A percentile compares a stretch with the other conserved stretches of the same genome.
phyloP scores from a whole-genome alignment of 2,113 vertebrate genomes.

The Crotalus horridus region DNA sequence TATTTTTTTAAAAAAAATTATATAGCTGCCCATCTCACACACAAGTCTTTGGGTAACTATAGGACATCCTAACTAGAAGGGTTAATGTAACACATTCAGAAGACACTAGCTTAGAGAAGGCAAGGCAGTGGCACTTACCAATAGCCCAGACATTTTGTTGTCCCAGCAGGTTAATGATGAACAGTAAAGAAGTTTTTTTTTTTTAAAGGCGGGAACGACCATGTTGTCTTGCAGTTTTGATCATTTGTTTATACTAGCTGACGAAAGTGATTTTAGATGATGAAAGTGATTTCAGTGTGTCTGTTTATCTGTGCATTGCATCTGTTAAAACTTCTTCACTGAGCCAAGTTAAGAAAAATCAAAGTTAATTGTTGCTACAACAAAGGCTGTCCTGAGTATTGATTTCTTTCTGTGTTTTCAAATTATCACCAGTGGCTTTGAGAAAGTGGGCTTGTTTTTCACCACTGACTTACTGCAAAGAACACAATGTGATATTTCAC shows the following conservation, averaged over 20 bases:
- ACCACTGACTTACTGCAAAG: conserved; percentile 39
- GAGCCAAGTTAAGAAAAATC: conserved; percentile 27
- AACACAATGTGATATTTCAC: conserved; percentile 29
- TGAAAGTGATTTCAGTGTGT: not conserved
- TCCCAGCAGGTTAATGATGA: not conserved
- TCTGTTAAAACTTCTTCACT: not conserved
- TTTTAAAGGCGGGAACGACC: not conserved
- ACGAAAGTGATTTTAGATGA: not conserved
- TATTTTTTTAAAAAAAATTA: not conserved
- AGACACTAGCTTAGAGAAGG: not conserved
- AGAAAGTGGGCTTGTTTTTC: conserved; percentile 38
- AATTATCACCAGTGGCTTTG: conserved; percentile 56
- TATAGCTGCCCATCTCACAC: not conserved
- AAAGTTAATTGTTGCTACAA: conserved; percentile 50
- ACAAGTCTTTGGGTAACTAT: not conserved
- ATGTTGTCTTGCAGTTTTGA: not conserved
- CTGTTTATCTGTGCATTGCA: not conserved
- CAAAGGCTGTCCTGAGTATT: conserved; percentile 43
- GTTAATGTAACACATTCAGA: not conserved
- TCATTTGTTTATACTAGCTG: not conserved
- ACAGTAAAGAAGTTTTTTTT: too few relatives aligned
- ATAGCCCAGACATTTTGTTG: not conserved
- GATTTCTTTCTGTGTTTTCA: conserved; percentile 46
- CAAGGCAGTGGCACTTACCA: not conserved
- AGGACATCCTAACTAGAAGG: not conserved